Evolutionary conservation across 2,797 vertebrate species (phyloP), one percentile per base, ranked within the genome.

Genomic region (Percopsis omiscomaycus): DNA sequence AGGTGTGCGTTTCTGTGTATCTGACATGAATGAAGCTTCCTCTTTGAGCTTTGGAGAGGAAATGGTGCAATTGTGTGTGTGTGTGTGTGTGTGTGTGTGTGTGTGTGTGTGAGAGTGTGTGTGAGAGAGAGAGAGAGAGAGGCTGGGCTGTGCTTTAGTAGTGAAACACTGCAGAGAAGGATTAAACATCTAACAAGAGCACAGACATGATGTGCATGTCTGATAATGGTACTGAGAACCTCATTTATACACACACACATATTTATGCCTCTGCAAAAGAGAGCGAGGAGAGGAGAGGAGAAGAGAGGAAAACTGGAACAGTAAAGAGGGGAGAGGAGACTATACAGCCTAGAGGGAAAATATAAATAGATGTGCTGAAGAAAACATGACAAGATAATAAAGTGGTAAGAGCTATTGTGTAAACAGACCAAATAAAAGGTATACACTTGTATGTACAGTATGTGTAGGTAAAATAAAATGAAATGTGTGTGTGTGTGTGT

Each of bases 251-350:
- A 54, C 60, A 59, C 46, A 62, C 8, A 67, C 70, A 32, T 61
- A 79, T 77, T 77, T 75, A 80, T 76, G 78, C 84, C 83, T 78
- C 61, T 65, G 71, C 69, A 78, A 78, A 80, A 71, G 64, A 72
- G 80, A 77, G 81, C 78, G 45, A 45, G 66, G 64, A 67, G 64
- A 55, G 29, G 61, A 47, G 1, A 42, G 12, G 79, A 55, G 57
- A 79, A 59, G 63, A 64, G 62, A 71, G 5, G 50, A 64, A 55
- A 53, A 59, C 29, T 50, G 71, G 46, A 44, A 28, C 1, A 10
- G 79, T 30, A 4, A 5, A 64, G 57, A 62, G 66, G 49, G 61
- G 46, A 16, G 55, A 27, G 56, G 15, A 13, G 61, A n/a, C 46
- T 37, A 37, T 37, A 37, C 32, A 37, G 32, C 32, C 32, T 37